These are phyloP conservation scores for Galendromus occidentalis DNA, from an alignment of 1,140 invertebrate genomes.

Conservation along the genomic window DNA sequence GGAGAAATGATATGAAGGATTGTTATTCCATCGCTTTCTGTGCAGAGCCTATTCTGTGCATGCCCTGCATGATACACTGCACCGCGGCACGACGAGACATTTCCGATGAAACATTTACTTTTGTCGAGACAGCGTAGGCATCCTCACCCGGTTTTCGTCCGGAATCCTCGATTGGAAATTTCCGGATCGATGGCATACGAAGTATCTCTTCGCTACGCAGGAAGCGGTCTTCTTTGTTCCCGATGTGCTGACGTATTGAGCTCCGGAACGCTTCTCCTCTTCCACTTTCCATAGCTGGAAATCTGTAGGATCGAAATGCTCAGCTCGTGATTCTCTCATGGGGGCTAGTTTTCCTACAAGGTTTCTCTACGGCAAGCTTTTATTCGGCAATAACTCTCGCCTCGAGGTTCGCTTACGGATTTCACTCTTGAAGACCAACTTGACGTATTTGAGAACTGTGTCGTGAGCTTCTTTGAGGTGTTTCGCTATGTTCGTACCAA, in stretches of 20 bases:
- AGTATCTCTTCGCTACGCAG: background rate
- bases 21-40: too few relatives aligned
- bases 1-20: too few relatives aligned
- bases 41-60: too few relatives aligned
- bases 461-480: background rate
- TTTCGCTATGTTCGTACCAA: background rate
- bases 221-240: background rate
- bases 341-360: too few relatives aligned
- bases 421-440: slow-evolving; percentile 3
- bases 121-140: too few relatives aligned
- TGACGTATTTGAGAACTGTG: background rate
- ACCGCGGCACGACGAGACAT: too few relatives aligned
- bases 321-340: too few relatives aligned
- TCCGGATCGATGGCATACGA: background rate
- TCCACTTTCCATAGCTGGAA: slow-evolving; percentile 7
- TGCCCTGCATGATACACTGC: too few relatives aligned
- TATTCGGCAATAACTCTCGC: too few relatives aligned
- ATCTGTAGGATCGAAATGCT: background rate
- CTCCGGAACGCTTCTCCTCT: background rate
- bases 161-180: background rate
- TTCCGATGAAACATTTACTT: too few relatives aligned
- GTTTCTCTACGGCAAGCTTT: too few relatives aligned
- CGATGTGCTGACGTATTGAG: background rate
- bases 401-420: background rate
- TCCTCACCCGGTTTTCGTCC: too few relatives aligned